Conservation (phyloP, 2,888 invertebrate species). For the Lycaena phlaeas region DNA sequence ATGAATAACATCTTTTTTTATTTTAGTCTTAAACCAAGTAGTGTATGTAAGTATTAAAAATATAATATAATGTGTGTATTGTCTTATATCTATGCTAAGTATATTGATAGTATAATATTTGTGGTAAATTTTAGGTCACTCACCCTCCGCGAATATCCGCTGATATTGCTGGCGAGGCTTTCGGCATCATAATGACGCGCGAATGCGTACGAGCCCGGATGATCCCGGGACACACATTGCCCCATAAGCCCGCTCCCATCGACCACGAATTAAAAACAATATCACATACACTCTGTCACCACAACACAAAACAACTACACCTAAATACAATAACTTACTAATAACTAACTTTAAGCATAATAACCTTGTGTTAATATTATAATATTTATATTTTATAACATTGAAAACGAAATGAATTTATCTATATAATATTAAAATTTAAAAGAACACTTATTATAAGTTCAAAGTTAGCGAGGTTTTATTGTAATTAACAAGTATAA, state of each 20-base stretch:
- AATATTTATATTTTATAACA: conserved; percentile 1
- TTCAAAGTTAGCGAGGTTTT: not conserved
- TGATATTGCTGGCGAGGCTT: conserved; percentile 54
- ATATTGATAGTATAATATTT: too few species aligned
- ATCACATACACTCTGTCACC: conserved; percentile 18
- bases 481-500: too few species aligned
- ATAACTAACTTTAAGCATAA: not conserved
- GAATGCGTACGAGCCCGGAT: conserved; percentile 62
- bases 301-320: not conserved
- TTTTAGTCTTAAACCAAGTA: too few species aligned
- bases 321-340: not conserved
- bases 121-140: too few species aligned
- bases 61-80: too few species aligned
- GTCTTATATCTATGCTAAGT: too few species aligned
- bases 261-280: conserved; percentile 23
- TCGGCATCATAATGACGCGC: conserved; percentile 62
- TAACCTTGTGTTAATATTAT: not conserved
- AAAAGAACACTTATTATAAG: not conserved
- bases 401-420: conserved; percentile 1
- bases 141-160: conserved; percentile 45
- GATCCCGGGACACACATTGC: conserved; percentile 82
- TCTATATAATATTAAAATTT: not conserved
- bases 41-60: too few species aligned
- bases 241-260: conserved; percentile 73
- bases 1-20: too few species aligned